A percentile compares a stretch with the other conserved stretches of the same genome.
Conservation (phyloP, 2,797 vertebrate genomes). For the Sebastolobus alascanus region DNA sequence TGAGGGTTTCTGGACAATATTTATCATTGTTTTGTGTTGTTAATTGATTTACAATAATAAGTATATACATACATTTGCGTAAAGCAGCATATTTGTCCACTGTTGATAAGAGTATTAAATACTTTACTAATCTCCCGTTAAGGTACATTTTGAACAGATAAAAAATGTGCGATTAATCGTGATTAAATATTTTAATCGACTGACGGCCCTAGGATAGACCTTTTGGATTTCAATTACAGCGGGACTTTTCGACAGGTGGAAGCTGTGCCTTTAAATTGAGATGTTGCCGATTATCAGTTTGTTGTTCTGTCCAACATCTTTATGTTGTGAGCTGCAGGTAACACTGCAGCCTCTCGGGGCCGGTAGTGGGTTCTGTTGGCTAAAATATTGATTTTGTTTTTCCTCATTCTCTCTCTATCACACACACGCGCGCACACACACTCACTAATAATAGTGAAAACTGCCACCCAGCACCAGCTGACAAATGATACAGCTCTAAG, state of each 20-base stretch:
- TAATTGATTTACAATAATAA: no score
- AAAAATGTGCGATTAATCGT: no score
- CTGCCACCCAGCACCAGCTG: slow-evolving; percentile 48
- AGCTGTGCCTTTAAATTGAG: neutral
- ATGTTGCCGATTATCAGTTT: neutral
- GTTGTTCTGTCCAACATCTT: neutral
- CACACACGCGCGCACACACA: slow-evolving; percentile 7
- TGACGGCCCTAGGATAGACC: neutral
- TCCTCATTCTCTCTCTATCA: neutral
- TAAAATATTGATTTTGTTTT: slow-evolving; percentile 22
- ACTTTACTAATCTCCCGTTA: no score
- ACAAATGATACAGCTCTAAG: slow-evolving; percentile 55
- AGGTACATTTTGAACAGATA: no score
- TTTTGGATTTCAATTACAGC: neutral
- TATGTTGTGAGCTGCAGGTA: neutral
- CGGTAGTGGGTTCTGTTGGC: slow-evolving; percentile 14
- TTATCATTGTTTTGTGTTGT: no score
- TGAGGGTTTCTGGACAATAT: no score
- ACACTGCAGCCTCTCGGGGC: slow-evolving; percentile 5
- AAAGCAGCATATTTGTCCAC: no score
- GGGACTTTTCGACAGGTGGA: neutral
- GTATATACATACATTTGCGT: no score
- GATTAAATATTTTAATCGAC: no score
- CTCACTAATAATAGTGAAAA: slow-evolving; percentile 38
- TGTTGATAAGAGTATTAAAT: no score